Evolutionary conservation across 1,140 invertebrate species (phyloP), one percentile per base, ranked within the genome.

Genomic region (Helicoverpa zea): DNA sequence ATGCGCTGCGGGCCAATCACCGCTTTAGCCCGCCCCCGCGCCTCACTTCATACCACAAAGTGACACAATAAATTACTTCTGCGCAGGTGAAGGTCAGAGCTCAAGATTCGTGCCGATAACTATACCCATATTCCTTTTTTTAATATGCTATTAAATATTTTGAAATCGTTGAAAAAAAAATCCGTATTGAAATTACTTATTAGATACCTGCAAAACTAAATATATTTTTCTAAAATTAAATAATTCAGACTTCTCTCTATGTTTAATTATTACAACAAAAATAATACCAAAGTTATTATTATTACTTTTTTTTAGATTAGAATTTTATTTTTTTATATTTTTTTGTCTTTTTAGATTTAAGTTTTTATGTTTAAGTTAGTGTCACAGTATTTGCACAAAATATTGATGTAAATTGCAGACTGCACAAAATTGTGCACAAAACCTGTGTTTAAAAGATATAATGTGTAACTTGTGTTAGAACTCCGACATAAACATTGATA

Each of bases 261-360:
- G 14, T 64, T 64, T 64, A 64, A 64, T 11, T 64, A 11, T n/a
- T 35, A 64, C 13, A n/a, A 59, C 58, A 64, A 64, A 64, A 14
- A 43, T 54, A 35, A 64, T 64, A 64, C 61, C 61, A 64, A 64
- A 64, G 61, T 64, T 64, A 64, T 35, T 64, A n/a, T 64, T 43
- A 43, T 9, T 23, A 64, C 29, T 16, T 64, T 64, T 35, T n/a
- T 16, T 64, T 64, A n/a, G 3, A 58, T 59, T 59, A 59, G 58
- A 59, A 59, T 29, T 59, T 59, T 59, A 59, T 59, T 59, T 59
- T 59, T 59, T 59, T 59, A 59, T 64, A 43, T 43, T 43, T 64
- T 64, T 64, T 64, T 64, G 1, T 30, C 10, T 35, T 64, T 3
- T 64, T 43, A 35, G 29, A 2, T 30, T 23, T 64, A 9, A 35